Conservation (phyloP, 2,888 invertebrate genomes). For the Phasia obesa region DNA sequence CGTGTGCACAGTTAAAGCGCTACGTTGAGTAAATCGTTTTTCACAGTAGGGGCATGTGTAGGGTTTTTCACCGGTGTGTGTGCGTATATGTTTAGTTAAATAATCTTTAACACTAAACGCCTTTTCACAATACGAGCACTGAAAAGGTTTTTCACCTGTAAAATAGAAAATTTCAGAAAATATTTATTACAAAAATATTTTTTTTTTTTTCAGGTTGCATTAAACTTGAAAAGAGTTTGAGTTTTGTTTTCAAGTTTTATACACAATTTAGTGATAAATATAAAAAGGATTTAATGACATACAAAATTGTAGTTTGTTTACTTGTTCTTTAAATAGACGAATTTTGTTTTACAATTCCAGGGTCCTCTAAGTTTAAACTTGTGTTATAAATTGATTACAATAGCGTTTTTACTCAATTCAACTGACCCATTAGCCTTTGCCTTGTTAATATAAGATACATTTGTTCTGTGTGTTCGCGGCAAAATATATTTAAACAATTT, state of each 20-base stretch:
- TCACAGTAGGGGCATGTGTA: conserved; percentile 81
- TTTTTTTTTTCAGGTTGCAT: not conserved
- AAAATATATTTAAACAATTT: no score
- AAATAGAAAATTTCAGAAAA: not conserved
- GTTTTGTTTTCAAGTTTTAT: conserved; percentile 8
- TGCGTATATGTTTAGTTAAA: conserved; percentile 82
- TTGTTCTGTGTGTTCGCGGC: no score
- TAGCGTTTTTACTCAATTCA: no score
- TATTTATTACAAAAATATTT: conserved; percentile 2
- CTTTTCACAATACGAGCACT: conserved; percentile 81
- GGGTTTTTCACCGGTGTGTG: conserved; percentile 81
- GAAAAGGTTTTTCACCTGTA: conserved; percentile 81
- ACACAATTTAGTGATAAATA: not conserved
- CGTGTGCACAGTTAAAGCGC: conserved; percentile 81
- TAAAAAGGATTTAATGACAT: conserved; percentile 46
- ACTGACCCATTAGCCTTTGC: no score
- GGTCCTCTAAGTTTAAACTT: no score
- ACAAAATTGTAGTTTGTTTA: no score
- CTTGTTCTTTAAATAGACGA: no score
- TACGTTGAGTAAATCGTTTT: conserved; percentile 81
- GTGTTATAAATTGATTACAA: no score
- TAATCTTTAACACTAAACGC: conserved; percentile 82
- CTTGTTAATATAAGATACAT: no score
- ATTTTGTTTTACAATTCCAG: no score
- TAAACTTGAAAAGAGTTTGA: conserved; percentile 16